phyloP scores from a whole-genome alignment of 2,888 invertebrate species.

The Platycheirus albimanus region DNA sequence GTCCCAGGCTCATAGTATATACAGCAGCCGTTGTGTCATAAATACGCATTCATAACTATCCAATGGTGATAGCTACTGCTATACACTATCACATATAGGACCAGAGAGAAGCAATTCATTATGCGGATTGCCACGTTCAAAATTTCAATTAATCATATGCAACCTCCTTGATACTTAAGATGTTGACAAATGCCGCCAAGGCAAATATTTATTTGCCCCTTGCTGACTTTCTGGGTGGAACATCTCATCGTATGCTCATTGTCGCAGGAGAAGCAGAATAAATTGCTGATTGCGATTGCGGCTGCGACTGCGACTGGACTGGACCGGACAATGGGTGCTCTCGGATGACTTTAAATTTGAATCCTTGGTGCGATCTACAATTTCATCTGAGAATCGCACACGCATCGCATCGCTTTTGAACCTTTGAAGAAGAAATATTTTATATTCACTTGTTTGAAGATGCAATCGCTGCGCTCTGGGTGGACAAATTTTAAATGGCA shows the following conservation, averaged over 20 bases:
- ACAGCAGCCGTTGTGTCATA: conserved; percentile 50
- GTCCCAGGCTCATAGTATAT: no score
- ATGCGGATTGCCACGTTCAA: conserved; percentile 63
- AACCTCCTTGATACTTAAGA: conserved; percentile 60
- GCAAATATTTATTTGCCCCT: conserved; percentile 52
- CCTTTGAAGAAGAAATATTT: conserved; percentile 13
- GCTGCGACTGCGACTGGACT: no score
- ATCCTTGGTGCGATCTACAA: conserved; percentile 55
- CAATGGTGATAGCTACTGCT: conserved; percentile 32
- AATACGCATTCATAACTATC: conserved; percentile 66
- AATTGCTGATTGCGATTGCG: conserved; percentile 74
- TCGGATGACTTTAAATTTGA: conserved; percentile 68
- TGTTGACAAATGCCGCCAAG: conserved; percentile 73
- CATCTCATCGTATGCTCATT: conserved; percentile 61
- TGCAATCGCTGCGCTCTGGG: conserved; percentile 27
- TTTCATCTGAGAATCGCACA: conserved; percentile 38
- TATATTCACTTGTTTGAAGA: conserved; percentile 58
- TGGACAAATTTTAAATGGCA: conserved; percentile 38
- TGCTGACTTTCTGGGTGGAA: conserved; percentile 17
- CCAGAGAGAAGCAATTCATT: conserved; percentile 70
- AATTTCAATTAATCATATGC: conserved; percentile 65
- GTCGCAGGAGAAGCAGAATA: conserved; percentile 69
- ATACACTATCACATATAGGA: not conserved
- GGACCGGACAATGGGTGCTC: conserved; percentile 54
- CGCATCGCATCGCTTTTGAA: not conserved